Base-by-base conservation (phyloP, 2,797 vertebrate species). In the Ateles fusciceps region DNA sequence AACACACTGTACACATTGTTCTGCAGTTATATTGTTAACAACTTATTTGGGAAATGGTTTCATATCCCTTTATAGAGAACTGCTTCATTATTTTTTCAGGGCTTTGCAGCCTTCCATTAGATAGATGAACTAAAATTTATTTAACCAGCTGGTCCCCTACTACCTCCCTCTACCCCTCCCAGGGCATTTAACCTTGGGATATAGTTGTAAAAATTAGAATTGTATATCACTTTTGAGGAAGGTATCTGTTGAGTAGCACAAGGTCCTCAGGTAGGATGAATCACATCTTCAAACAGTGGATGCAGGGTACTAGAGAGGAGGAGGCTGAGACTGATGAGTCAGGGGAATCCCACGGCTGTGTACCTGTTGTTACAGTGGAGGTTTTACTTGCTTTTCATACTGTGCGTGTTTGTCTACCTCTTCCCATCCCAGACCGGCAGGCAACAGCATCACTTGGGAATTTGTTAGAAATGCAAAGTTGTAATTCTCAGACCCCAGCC, bases 1-100 rank as follows among this genome's bases (percentile, higher is more conserved):
- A 81, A 22, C 17, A 33, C 30, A 50, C 24, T 71, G 1, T 50
- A 30, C 14, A 36, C 46, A 68, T 55, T 92, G 10, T 48, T 80
- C 4, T 90, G 13, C 36, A 52, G 14, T 46, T 50, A 48, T 21
- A 30, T 81, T 75, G 74, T 42, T 89, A 85, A 68, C 42, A 44
- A 36, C 39, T 44, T 93, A 39, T 36, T 42, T 42, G 6, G 52
- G 68, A 71, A 88, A n/a, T 87, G 64, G 72, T 75, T 76, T 64
- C 28, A 21, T 75, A n/a, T 68, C 68, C 13, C 52, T 91, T 87
- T 76, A n/a, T 76, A 13, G 57, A 86, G 44, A 86, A 39, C 10
- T 50, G 39, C 36, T 57, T 46, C 79, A 55, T 80, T 50, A 72
- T 44, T 68, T 76, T 90, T 80, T 85, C n/a, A 64, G 85, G 50